A percentile compares a stretch with the other conserved stretches of the same genome.
Evolutionary conservation across 2,888 invertebrate species (phyloP).

Genomic region (Unio pictorum): DNA sequence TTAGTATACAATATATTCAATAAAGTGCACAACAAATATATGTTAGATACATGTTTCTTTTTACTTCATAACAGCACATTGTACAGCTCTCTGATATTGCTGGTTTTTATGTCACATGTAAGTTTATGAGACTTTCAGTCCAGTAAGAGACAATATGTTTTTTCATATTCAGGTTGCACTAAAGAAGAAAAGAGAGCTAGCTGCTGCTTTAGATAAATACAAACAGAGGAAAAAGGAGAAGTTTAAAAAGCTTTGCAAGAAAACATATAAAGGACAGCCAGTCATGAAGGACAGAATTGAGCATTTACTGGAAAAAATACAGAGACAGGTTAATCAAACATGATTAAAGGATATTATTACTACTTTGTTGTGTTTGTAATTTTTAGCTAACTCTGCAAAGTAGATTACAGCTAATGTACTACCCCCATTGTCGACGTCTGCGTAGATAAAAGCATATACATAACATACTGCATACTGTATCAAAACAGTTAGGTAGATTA

Average conservation of each 20-base stretch:
- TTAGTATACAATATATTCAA: no score
- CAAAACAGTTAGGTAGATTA: no score
- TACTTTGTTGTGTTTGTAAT: no score
- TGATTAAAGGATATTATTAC: constrained; percentile 1
- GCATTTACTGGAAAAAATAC: constrained; percentile 83
- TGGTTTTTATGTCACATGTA: not conserved
- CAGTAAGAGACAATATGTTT: no score
- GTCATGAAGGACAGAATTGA: constrained; percentile 87
- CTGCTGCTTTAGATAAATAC: constrained; percentile 76
- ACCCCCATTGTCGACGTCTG: no score
- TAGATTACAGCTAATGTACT: no score
- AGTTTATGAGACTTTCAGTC: no score
- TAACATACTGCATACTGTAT: no score
- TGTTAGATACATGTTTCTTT: not conserved
- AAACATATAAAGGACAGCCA: constrained; percentile 87
- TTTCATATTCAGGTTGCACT: constrained; percentile 31
- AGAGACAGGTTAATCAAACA: constrained; percentile 34
- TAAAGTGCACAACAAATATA: not conserved
- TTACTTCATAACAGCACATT: not conserved
- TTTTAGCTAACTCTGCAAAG: no score
- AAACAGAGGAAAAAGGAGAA: constrained; percentile 81
- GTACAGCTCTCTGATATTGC: not conserved
- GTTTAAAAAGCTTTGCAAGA: constrained; percentile 82
- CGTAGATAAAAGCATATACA: no score
- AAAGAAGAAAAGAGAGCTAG: constrained; percentile 31